phyloP scores from a whole-genome alignment of 2,113 vertebrate species.

The Megalops atlanticus region DNA sequence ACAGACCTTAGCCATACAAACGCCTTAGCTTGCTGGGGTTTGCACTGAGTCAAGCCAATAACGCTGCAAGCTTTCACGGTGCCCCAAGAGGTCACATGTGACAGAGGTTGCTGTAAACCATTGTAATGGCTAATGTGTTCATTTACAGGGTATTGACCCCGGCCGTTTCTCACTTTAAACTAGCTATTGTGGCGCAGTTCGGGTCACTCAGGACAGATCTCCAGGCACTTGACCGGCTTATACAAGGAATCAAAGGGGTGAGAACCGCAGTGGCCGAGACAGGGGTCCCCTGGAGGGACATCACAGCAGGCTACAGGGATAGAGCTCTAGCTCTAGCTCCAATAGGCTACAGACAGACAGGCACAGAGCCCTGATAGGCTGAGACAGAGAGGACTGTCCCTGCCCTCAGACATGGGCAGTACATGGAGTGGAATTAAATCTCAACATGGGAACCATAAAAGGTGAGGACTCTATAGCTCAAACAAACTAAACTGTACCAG shows the following conservation, averaged over 20 bases:
- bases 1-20: no score
- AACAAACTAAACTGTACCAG: no score
- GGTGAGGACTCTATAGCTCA: no score
- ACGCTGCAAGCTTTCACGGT: slow-evolving; percentile 34
- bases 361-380: no score
- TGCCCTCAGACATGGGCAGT: no score
- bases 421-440: no score
- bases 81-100: slow-evolving; percentile 38
- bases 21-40: not conserved
- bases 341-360: slow-evolving; percentile 30
- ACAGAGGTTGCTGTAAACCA: slow-evolving; percentile 42
- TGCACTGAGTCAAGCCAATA: not conserved
- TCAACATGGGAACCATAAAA: no score
- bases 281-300: slow-evolving; percentile 35
- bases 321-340: no score
- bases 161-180: slow-evolving; percentile 26
- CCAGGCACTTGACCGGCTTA: slow-evolving; percentile 53
- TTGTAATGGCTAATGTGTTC: slow-evolving; percentile 49
- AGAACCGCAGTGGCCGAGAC: slow-evolving; percentile 58
- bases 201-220: slow-evolving; percentile 56
- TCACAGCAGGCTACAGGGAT: slow-evolving; percentile 59
- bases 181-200: slow-evolving; percentile 51
- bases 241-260: slow-evolving; percentile 59
- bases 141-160: slow-evolving; percentile 52
- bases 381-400: no score